Evolutionary conservation across 1,140 invertebrate genomes (phyloP).

Genomic region (Gonioctena quinquepunctata): DNA sequence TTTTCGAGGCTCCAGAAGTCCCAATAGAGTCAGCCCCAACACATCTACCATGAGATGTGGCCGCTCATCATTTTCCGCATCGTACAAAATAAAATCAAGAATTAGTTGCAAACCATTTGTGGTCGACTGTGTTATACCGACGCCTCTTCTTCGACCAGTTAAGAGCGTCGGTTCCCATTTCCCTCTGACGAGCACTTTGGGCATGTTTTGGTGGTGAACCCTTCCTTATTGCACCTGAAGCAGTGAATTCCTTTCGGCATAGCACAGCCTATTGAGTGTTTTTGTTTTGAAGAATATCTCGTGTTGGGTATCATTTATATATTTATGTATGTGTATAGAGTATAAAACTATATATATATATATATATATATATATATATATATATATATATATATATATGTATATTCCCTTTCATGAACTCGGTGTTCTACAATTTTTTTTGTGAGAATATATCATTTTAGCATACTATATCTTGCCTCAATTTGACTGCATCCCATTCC

Average conservation of each 20-base stretch:
- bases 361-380: too few species aligned
- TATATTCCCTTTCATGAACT: too few species aligned
- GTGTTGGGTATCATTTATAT: too few species aligned
- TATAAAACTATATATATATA: too few species aligned
- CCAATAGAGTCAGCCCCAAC: neutral
- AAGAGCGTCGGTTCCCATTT: neutral
- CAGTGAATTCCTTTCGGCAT: neutral
- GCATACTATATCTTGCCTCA: too few species aligned
- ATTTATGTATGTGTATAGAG: too few species aligned
- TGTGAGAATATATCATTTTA: too few species aligned
- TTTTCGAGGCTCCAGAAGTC: neutral
- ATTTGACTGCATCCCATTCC: too few species aligned
- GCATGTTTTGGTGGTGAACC: neutral
- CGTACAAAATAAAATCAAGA: neutral
- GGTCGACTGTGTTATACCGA: neutral
- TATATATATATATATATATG: too few species aligned
- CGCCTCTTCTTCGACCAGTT: neutral
- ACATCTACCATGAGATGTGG: conserved; percentile 45
- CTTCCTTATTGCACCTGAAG: neutral
- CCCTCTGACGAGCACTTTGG: neutral
- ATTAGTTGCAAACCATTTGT: neutral
- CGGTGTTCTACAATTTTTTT: too few species aligned
- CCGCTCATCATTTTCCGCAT: conserved; percentile 28
- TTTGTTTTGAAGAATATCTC: too few species aligned
- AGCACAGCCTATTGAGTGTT: neutral